Evolutionary conservation across 30 jellyfish, hydroid and myxozoan species (phyloP).

Genomic region (Cassiopea xamachana): DNA sequence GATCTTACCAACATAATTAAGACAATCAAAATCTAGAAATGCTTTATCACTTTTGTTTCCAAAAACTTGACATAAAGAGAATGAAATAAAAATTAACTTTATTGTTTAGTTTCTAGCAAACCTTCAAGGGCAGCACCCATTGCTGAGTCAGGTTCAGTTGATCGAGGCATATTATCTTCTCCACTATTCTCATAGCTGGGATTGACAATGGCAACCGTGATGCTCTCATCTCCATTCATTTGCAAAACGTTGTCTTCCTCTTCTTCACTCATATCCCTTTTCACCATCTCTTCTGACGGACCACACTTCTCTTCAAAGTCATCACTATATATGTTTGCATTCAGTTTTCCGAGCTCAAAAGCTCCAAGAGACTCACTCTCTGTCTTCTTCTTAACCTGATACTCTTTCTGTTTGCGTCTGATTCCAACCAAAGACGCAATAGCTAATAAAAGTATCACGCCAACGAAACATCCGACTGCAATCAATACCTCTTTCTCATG

Average conservation of each 20-base stretch:
- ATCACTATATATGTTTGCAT: not conserved
- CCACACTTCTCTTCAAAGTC: not conserved
- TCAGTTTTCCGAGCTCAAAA: not conserved
- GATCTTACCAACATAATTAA: no score
- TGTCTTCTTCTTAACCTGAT: not conserved
- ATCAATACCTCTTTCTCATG: not conserved
- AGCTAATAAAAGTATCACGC: not conserved
- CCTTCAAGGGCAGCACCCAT: no score
- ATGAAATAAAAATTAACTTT: no score
- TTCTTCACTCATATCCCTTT: not conserved
- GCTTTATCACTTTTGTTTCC: no score
- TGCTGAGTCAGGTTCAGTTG: no score
- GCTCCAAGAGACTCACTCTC: not conserved
- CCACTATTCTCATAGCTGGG: not conserved
- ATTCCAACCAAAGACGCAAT: not conserved
- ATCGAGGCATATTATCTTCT: no score
- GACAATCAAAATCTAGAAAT: no score
- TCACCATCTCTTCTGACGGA: not conserved
- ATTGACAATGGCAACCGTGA: not conserved
- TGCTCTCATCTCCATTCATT: not conserved
- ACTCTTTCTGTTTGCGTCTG: not conserved
- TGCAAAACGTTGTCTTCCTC: not conserved
- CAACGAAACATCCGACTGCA: not conserved
- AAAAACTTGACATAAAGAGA: no score
- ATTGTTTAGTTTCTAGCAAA: no score